Conservation (phyloP, 2,113 vertebrate species). For the Macquaria ambigua region DNA sequence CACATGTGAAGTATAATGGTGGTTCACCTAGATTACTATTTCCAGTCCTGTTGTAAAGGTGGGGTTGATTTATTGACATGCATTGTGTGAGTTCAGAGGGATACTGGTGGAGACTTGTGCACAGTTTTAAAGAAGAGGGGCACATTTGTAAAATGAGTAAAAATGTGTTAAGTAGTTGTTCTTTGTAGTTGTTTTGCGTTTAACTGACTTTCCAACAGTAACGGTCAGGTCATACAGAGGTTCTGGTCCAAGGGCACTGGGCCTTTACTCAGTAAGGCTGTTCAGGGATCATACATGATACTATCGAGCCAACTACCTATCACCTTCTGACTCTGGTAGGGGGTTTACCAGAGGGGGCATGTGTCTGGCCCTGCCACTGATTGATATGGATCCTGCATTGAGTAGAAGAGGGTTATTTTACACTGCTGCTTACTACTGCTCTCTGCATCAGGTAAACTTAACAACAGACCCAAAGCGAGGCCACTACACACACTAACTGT, state of each 20-base stretch:
- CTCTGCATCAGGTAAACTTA: neutral
- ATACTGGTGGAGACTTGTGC: too few species aligned
- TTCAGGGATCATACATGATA: too few species aligned
- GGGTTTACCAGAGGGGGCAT: neutral
- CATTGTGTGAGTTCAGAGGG: neutral
- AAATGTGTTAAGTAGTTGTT: neutral
- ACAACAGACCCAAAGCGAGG: neutral
- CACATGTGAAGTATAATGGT: neutral
- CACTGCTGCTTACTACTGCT: neutral
- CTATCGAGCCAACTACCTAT: neutral
- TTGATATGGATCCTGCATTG: neutral
- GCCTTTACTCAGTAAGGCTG: too few species aligned
- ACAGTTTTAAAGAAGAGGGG: too few species aligned
- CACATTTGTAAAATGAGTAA: neutral
- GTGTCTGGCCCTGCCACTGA: neutral
- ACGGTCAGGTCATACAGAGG: neutral
- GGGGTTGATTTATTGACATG: neutral
- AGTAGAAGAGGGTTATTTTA: neutral
- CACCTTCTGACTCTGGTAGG: neutral
- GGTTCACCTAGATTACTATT: neutral
- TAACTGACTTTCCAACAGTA: neutral
- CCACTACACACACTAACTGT: neutral
- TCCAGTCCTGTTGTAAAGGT: neutral
- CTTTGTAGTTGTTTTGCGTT: neutral
- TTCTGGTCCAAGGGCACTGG: neutral